Evolutionary conservation across 2,888 invertebrate species (phyloP).

Genomic region (Drosophila rellima): DNA sequence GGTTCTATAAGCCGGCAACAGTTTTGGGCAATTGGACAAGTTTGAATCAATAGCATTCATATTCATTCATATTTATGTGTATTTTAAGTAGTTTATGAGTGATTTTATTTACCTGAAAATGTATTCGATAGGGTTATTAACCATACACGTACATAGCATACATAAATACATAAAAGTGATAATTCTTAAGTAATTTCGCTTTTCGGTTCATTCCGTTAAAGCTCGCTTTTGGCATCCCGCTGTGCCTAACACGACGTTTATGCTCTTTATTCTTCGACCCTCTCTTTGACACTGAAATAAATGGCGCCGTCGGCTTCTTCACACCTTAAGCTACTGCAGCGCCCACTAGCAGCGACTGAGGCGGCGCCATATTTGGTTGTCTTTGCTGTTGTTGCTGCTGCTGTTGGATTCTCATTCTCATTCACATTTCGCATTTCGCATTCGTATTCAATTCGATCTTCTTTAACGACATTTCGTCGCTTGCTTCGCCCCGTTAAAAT

Average conservation of each 20-base stretch:
- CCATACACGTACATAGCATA: conserved; percentile 9
- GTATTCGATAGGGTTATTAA: conserved; percentile 25
- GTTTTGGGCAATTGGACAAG: not conserved
- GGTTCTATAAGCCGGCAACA: not conserved
- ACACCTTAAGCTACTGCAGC: conserved; percentile 62
- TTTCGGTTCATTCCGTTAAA: conserved; percentile 12
- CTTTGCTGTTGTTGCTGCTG: conserved; percentile 29
- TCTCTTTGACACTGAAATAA: conserved; percentile 20
- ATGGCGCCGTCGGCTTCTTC: conserved; percentile 50
- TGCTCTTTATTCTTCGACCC: not conserved
- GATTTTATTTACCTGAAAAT: conserved; percentile 19
- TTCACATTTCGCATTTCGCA: conserved; percentile 66
- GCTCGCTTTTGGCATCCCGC: conserved; percentile 14
- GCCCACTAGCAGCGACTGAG: conserved; percentile 47
- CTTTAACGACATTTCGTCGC: conserved; percentile 70
- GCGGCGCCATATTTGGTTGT: conserved; percentile 74
- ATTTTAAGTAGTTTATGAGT: conserved; percentile 2
- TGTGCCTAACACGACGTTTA: not conserved
- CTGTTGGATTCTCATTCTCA: conserved; percentile 53
- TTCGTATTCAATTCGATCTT: conserved; percentile 78
- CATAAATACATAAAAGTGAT: conserved; percentile 3
- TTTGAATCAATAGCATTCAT: conserved; percentile 1
- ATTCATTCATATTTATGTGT: conserved; percentile 1
- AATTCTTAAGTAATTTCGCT: conserved; percentile 15
- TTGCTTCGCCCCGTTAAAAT: conserved; percentile 48